Percentiles rank a stretch among this genome's conserved stretches.
These are phyloP conservation scores for Ectropis grisescens DNA, from an alignment of 1,140 invertebrate genomes.

Conservation along the genomic window DNA sequence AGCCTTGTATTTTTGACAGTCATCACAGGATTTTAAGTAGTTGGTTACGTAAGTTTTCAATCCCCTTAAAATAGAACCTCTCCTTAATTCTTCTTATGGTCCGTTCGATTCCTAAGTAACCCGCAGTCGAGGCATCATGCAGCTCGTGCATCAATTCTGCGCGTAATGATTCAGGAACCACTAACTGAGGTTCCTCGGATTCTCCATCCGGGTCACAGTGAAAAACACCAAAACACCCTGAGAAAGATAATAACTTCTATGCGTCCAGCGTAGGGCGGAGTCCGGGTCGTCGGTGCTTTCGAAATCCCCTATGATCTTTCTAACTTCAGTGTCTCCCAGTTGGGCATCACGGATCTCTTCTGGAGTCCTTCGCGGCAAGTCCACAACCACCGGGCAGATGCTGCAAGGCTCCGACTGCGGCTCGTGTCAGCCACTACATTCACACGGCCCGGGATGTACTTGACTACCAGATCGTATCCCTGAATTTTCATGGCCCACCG, in stretches of 20 bases:
- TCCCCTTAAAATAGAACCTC: slow-evolving; percentile 26
- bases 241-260: slow-evolving; percentile 6
- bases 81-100: slow-evolving; percentile 18
- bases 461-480: slow-evolving; percentile 4
- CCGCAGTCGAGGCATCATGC: slow-evolving; percentile 15
- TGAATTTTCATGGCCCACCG: slow-evolving; percentile 43
- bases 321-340: slow-evolving; percentile 4
- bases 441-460: slow-evolving; percentile 7
- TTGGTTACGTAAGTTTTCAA: slow-evolving; percentile 8
- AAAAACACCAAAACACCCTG: slow-evolving; percentile 9
- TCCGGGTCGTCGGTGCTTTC: slow-evolving; percentile 5
- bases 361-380: slow-evolving; percentile 4
- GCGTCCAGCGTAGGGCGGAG: slow-evolving; percentile 9
- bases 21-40: slow-evolving; percentile 19
- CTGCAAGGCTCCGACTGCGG: too few relatives aligned
- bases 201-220: slow-evolving; percentile 9
- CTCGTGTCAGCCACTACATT: slow-evolving; percentile 7
- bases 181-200: slow-evolving; percentile 15
- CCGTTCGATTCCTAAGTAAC: slow-evolving; percentile 27
- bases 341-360: slow-evolving; percentile 8
- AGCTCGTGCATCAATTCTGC: slow-evolving; percentile 7
- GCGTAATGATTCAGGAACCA: slow-evolving; percentile 5
- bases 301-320: slow-evolving; percentile 3
- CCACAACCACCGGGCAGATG: slow-evolving; percentile 1
- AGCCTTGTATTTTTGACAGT: slow-evolving; percentile 21